Base-by-base conservation (phyloP, 2,797 vertebrate genomes). In the Hippopotamyrus pictus region DNA sequence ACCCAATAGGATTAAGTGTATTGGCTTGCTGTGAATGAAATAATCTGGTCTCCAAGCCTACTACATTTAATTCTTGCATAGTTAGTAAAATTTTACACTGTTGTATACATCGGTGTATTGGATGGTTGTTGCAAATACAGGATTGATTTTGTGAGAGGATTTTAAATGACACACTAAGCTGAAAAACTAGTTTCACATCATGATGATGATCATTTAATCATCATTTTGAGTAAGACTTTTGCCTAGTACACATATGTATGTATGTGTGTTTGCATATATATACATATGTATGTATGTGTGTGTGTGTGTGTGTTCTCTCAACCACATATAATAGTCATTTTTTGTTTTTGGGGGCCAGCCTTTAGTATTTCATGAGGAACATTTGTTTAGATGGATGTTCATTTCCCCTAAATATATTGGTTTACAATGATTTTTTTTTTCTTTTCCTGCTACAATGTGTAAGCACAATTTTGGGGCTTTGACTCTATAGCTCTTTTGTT, bases 331-430 rank as follows among this genome's bases (percentile, higher is more conserved):
- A 65, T 65, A 65, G 22, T 65, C 8, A 29, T 69, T 69, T 69
- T 69, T 69, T 65, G 22, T 29, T 62, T 25, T 29, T 29, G n/a
- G n/a, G 1, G 29, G 59, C 59, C 59, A 65, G 11, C 11, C 3
- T 69, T 69, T 33, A 69, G 11, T 12, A 33, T 73, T 88, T 17
- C 73, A 54, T 41, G 41, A 29, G 65, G 85, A 87, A 37, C 14
- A 57, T 53, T 86, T 54, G n/a, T 86, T 86, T 51, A 89, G 89
- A 90, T 92, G 93, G 87, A 92, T 92, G 93, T 92, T 95, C 95
- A 96, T 94, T 94, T 94, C 93, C 92, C 92, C 93, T 94, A 93
- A 94, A 92, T 93, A 88, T 92, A 85, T 93, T 93, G 92, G 92
- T 93, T 92, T 92, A 89, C 93, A 94, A 94, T 95, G 92, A 94